These are phyloP conservation scores for Ophthalmolycus amberensis DNA, from an alignment of 2,113 vertebrate genomes.

Conservation along the genomic window DNA sequence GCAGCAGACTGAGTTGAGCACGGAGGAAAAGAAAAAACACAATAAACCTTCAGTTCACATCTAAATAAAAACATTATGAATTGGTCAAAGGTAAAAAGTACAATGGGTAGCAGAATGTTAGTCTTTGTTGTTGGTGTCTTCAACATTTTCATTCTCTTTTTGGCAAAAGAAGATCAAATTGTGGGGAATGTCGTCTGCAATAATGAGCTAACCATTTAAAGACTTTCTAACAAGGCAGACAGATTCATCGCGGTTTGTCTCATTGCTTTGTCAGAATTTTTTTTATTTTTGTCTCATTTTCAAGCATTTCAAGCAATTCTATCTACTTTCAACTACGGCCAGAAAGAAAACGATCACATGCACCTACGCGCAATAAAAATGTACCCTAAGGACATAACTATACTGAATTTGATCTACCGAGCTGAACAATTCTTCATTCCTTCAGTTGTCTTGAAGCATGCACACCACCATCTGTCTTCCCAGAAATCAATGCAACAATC, in stretches of 20 bases:
- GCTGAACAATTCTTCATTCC: slow-evolving; percentile 85
- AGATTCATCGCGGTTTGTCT: slow-evolving; percentile 55
- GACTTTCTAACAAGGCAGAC: slow-evolving; percentile 34
- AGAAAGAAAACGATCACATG: slow-evolving; percentile 78
- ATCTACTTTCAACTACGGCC: slow-evolving; percentile 79
- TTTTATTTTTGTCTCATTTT: slow-evolving; percentile 67
- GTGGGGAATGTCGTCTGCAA: slow-evolving; percentile 1
- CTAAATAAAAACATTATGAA: background rate
- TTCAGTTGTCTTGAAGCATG: slow-evolving; percentile 80
- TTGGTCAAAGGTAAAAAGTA: slow-evolving; percentile 4
- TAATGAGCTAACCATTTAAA: slow-evolving; percentile 40
- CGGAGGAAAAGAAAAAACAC: slow-evolving; percentile 7
- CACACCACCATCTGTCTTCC: slow-evolving; percentile 84
- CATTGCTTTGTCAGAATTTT: slow-evolving; percentile 48
- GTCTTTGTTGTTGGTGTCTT: slow-evolving; percentile 1
- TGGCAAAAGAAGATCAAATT: background rate
- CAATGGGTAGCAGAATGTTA: background rate
- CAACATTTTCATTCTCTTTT: background rate
- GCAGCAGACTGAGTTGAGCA: slow-evolving; percentile 9
- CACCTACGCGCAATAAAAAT: slow-evolving; percentile 75
- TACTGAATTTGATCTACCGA: slow-evolving; percentile 84
- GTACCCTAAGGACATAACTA: slow-evolving; percentile 77
- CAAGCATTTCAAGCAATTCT: slow-evolving; percentile 63
- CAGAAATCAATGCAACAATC: slow-evolving; percentile 84
- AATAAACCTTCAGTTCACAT: slow-evolving; percentile 17